phyloP scores from a whole-genome alignment of 2,113 vertebrate genomes.

The Synchiropus splendidus region DNA sequence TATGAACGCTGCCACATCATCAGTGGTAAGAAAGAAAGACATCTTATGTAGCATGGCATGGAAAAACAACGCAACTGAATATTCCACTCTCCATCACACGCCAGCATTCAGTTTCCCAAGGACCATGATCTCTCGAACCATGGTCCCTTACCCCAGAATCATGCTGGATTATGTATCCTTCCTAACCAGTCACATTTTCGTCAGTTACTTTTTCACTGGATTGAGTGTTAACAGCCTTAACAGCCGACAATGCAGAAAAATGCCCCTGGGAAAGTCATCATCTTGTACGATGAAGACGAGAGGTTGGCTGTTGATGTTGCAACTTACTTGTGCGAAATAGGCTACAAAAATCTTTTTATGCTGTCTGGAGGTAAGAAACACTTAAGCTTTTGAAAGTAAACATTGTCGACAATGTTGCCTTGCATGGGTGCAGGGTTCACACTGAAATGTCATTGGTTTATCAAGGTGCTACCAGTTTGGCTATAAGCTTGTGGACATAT shows the following conservation, averaged over 20 bases:
- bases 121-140: slow-evolving; percentile 77
- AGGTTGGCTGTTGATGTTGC: slow-evolving; percentile 82
- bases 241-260: slow-evolving; percentile 83
- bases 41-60: neutral
- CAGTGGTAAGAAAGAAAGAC: slow-evolving; percentile 64
- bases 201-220: neutral
- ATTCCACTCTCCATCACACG: neutral
- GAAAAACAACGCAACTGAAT: neutral
- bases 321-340: slow-evolving; percentile 87
- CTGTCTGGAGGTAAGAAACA: slow-evolving; percentile 80
- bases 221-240: neutral
- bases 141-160: slow-evolving; percentile 85
- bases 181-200: neutral
- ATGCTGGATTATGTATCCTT: slow-evolving; percentile 94
- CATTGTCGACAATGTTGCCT: neutral
- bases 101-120: slow-evolving; percentile 84
- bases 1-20: slow-evolving; percentile 85
- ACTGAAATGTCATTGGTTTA: neutral
- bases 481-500: too few species aligned
- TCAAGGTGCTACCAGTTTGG: too few species aligned
- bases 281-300: slow-evolving; percentile 91
- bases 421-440: neutral
- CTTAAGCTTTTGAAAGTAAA: neutral
- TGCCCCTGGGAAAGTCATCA: slow-evolving; percentile 81
- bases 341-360: slow-evolving; percentile 93